Evolutionary conservation across 1,140 invertebrate species (phyloP).

Genomic region (Drosophila sulfurigaster): DNA sequence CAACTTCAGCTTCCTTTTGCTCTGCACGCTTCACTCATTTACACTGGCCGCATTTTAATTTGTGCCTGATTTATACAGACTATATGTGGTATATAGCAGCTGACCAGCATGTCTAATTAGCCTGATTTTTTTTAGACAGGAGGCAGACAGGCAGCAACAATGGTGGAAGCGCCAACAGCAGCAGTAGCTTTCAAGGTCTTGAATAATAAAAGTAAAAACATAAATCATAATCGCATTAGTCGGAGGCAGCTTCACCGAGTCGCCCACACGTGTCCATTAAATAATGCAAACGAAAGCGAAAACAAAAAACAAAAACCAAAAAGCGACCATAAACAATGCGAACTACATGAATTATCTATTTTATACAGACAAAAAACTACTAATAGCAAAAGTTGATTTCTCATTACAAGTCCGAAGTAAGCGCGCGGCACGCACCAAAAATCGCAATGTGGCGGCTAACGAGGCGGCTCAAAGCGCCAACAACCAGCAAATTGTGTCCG

Average conservation of each 20-base stretch:
- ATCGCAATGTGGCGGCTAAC: constrained; percentile 60
- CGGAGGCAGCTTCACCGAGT: constrained; percentile 40
- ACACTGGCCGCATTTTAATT: constrained; percentile 56
- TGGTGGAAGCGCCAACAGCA: background rate
- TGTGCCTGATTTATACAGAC: constrained; percentile 48
- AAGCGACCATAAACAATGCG: constrained; percentile 9
- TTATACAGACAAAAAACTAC: constrained; percentile 71
- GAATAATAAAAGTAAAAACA: constrained; percentile 28
- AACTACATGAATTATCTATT: constrained; percentile 64
- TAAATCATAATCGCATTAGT: constrained; percentile 79
- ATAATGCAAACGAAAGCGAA: constrained; percentile 21
- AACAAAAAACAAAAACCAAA: constrained; percentile 35
- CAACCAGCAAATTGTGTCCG: constrained; percentile 57
- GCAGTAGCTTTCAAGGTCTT: constrained; percentile 60
- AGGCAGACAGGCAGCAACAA: constrained; percentile 25
- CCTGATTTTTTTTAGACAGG: constrained; percentile 48
- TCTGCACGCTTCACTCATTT: constrained; percentile 9
- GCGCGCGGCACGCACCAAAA: constrained; percentile 52
- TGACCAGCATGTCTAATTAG: constrained; percentile 75
- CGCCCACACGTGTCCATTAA: constrained; percentile 59
- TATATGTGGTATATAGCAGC: constrained; percentile 11
- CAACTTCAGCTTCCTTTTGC: constrained; percentile 7
- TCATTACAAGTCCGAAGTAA: constrained; percentile 35
- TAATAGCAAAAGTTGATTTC: constrained; percentile 70
- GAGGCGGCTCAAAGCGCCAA: constrained; percentile 70